A percentile compares a stretch with the other conserved stretches of the same genome.
phyloP scores from a whole-genome alignment of 2,113 vertebrate genomes.

The Podocnemis expansa region DNA sequence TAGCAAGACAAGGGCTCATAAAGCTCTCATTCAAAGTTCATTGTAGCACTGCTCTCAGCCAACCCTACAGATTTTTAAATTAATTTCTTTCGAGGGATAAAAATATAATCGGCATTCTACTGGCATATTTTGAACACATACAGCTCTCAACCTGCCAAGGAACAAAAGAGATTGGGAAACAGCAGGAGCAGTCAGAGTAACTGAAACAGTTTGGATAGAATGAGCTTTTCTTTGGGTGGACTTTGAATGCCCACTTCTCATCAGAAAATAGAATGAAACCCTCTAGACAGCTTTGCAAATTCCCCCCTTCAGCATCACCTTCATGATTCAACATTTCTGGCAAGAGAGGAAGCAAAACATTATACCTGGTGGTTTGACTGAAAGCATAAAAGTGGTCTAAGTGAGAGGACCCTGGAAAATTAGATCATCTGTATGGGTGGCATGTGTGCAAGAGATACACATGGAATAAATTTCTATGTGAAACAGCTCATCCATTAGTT shows the following conservation, averaged over 20 bases:
- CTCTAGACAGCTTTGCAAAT: not conserved
- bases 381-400: not conserved
- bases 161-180: not conserved
- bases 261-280: not conserved
- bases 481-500: not conserved
- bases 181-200: not conserved
- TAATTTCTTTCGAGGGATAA: not conserved
- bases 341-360: no score
- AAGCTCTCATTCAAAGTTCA: not conserved
- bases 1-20: accelerated
- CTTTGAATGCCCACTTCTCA: not conserved
- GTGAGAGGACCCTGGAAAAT: not conserved
- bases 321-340: not conserved
- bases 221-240: not conserved
- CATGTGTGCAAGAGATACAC: not conserved
- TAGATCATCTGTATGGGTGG: not conserved
- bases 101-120: not conserved
- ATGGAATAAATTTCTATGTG: not conserved
- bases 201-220: not conserved
- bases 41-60: not conserved
- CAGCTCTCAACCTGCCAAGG: not conserved
- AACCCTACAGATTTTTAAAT: not conserved
- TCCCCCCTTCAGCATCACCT: not conserved
- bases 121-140: not conserved
- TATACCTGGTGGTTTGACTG: not conserved